A percentile compares a stretch with the other conserved stretches of the same genome.
Conservation (phyloP, 2,797 vertebrate genomes). For the Enteromius paludinosus region DNA sequence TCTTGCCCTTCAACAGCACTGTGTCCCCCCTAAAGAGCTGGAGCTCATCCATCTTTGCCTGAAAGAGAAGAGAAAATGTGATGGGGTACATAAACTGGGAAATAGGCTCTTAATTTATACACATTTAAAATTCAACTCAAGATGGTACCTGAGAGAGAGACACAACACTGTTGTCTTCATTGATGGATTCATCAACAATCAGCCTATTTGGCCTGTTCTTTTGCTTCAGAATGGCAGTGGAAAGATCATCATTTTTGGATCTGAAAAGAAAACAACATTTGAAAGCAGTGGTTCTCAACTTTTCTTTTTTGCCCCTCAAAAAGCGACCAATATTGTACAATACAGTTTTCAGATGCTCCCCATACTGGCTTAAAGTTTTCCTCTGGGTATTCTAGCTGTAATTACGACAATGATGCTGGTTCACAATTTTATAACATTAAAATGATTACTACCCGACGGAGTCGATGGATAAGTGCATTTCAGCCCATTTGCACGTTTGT, state of each 20-base stretch:
- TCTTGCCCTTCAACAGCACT: slow-evolving; percentile 98
- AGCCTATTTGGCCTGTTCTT: slow-evolving; percentile 97
- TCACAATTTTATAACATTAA: not conserved
- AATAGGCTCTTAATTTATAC: not conserved
- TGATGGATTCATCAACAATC: slow-evolving; percentile 98
- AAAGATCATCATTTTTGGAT: slow-evolving; percentile 95
- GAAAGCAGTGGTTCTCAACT: not conserved
- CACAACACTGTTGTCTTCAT: slow-evolving; percentile 98
- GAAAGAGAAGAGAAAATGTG: not conserved
- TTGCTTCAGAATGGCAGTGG: slow-evolving; percentile 98
- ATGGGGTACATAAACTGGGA: not conserved
- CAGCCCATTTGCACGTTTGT: not conserved
- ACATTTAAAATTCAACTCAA: not conserved
- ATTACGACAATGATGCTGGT: not conserved
- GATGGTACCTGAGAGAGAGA: slow-evolving; percentile 90
- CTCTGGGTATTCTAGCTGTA: not conserved
- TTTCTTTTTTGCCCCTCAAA: not conserved
- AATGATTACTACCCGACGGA: not conserved
- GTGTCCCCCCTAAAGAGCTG: slow-evolving; percentile 98
- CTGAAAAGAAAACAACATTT: slow-evolving; percentile 70
- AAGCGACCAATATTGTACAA: not conserved
- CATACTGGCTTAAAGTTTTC: not conserved
- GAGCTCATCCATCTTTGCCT: slow-evolving; percentile 99
- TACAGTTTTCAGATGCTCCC: not conserved
- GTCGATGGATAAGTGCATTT: not conserved